These are phyloP conservation scores for Cerceris ruficornis DNA, from an alignment of 2,888 invertebrate genomes.

Conservation along the genomic window DNA sequence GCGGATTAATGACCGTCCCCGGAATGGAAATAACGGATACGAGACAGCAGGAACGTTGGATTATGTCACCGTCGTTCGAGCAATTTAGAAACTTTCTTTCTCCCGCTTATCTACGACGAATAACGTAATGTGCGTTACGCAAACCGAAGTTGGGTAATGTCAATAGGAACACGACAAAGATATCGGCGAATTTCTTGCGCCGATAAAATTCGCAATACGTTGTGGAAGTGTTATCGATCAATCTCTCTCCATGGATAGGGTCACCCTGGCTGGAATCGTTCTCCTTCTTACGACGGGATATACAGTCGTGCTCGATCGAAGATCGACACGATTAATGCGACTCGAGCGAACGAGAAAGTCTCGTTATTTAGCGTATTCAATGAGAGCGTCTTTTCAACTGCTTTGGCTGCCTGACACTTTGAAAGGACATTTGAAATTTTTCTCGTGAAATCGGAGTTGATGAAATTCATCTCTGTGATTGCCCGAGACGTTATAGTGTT, in stretches of 20 bases:
- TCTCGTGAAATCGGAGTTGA: too few species aligned
- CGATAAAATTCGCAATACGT: background rate
- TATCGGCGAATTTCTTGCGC: background rate
- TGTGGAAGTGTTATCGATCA: background rate
- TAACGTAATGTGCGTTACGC: conserved; percentile 14
- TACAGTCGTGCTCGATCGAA: too few species aligned
- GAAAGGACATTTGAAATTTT: too few species aligned
- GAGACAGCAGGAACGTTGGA: background rate
- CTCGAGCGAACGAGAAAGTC: too few species aligned
- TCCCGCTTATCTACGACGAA: background rate
- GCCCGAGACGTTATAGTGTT: too few species aligned
- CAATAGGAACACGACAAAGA: background rate
- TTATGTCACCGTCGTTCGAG: conserved; percentile 22
- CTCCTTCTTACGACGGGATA: background rate
- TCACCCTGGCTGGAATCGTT: background rate
- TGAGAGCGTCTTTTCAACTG: too few species aligned
- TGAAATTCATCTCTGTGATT: too few species aligned
- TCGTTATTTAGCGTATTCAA: too few species aligned
- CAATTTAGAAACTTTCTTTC: conserved; percentile 12
- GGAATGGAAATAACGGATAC: conserved; percentile 1
- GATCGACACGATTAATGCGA: too few species aligned
- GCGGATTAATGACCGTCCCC: conserved; percentile 12
- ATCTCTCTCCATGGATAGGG: background rate
- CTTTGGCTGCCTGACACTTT: too few species aligned
- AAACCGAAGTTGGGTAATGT: conserved; percentile 10